Evolutionary conservation across 2,113 vertebrate species (phyloP).

Genomic region (Pollachius pollachius): DNA sequence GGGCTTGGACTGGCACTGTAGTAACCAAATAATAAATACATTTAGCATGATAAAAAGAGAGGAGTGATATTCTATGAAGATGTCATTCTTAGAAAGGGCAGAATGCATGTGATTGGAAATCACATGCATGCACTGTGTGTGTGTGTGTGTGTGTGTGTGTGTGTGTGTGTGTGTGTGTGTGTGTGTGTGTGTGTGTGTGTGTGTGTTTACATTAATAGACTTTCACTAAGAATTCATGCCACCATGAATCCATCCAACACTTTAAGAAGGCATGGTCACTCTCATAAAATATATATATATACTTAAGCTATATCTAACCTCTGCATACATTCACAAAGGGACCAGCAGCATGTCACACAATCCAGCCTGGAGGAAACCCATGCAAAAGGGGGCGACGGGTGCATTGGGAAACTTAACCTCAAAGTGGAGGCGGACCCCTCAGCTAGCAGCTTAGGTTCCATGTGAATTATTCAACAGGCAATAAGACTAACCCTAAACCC

Average conservation of each 20-base stretch:
- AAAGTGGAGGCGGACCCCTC: constrained; percentile 49
- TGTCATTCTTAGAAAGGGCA: constrained; percentile 54
- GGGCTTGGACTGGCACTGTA: neutral
- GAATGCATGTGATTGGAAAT: constrained; percentile 51
- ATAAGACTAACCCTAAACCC: neutral
- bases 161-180: constrained; percentile 28
- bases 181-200: constrained; percentile 5
- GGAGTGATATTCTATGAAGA: constrained; percentile 9
- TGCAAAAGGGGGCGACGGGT: constrained; percentile 65
- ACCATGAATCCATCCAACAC: constrained; percentile 41
- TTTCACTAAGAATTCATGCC: constrained; percentile 48
- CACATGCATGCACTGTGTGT: constrained; percentile 17
- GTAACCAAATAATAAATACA: neutral
- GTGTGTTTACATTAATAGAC: constrained; percentile 1
- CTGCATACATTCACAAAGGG: constrained; percentile 47
- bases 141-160: constrained; percentile 11
- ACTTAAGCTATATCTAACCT: constrained; percentile 25
- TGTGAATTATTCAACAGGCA: constrained; percentile 33
- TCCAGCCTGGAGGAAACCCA: constrained; percentile 43
- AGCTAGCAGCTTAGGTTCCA: constrained; percentile 56
- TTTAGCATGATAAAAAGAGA: constrained; percentile 43
- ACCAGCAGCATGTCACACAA: constrained; percentile 65
- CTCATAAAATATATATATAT: constrained; percentile 34
- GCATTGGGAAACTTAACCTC: constrained; percentile 61
- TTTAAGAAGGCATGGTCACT: constrained; percentile 49